A percentile compares a stretch with the other conserved stretches of the same genome.
Evolutionary conservation across 2,113 vertebrate genomes (phyloP).

Genomic region (Centropus bengalensis): DNA sequence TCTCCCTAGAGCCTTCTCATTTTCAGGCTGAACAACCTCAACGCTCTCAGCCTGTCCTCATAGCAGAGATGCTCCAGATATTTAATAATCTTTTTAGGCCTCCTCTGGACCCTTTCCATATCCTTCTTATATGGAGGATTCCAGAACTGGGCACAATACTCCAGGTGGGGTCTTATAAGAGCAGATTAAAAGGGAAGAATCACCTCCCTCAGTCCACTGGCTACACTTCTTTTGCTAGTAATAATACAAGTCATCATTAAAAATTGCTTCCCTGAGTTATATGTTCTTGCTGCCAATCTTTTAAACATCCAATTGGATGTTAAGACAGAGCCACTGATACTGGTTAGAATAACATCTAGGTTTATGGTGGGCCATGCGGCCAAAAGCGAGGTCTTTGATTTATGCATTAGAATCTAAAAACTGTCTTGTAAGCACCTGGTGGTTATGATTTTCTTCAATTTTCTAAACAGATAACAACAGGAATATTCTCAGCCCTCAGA

Average conservation of each 20-base stretch:
- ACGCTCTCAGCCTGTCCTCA: too few relatives aligned
- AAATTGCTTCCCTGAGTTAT: neutral
- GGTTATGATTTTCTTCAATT: neutral
- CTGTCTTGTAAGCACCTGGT: neutral
- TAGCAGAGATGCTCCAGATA: too few relatives aligned
- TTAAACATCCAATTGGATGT: neutral
- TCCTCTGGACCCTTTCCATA: too few relatives aligned
- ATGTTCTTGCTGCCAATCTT: neutral
- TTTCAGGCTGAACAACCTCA: too few relatives aligned
- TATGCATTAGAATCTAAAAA: neutral
- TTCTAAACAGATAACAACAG: neutral
- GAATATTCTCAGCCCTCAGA: neutral
- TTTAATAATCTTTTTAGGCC: too few relatives aligned
- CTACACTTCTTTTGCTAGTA: neutral
- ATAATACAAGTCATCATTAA: too few relatives aligned
- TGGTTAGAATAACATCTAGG: neutral
- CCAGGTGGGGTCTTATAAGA: too few relatives aligned
- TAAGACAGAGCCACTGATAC: neutral
- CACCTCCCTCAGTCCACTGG: too few relatives aligned
- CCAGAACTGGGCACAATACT: too few relatives aligned
- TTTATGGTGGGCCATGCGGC: neutral
- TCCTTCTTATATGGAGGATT: too few relatives aligned
- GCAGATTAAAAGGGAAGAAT: too few relatives aligned
- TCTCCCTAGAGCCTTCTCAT: too few relatives aligned
- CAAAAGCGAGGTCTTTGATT: neutral